phyloP scores from a whole-genome alignment of 2,113 vertebrate species.

The Nannobrachium achirus region DNA sequence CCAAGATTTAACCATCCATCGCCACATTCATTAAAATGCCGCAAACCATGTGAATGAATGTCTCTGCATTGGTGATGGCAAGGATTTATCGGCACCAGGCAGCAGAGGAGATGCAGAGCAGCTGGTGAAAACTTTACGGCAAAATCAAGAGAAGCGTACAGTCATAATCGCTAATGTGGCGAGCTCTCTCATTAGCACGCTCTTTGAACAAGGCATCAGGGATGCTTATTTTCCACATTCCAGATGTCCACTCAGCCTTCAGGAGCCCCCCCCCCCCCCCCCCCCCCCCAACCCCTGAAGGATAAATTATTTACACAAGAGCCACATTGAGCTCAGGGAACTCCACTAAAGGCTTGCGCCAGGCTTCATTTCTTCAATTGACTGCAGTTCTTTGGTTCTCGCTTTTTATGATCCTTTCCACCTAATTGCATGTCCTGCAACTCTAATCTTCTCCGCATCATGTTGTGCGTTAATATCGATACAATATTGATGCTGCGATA shows the following conservation, averaged over 20 bases:
- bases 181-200: conserved; percentile 44
- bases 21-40: too few relatives aligned
- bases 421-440: conserved; percentile 9
- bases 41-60: too few relatives aligned
- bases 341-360: too few relatives aligned
- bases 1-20: too few relatives aligned
- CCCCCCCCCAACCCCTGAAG: neutral
- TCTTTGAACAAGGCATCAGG: conserved; percentile 29
- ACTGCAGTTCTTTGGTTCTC: neutral
- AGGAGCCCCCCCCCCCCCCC: conserved; percentile 11
- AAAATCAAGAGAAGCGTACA: conserved; percentile 36
- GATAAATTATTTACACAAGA: neutral
- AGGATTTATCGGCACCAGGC: too few relatives aligned
- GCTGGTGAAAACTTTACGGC: conserved; percentile 5
- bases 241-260: conserved; percentile 49
- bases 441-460: conserved; percentile 31
- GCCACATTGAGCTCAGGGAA: too few relatives aligned
- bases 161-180: conserved; percentile 36
- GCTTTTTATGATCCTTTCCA: neutral
- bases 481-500: too few relatives aligned
- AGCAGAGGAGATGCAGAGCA: neutral
- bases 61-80: too few relatives aligned
- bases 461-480: too few relatives aligned
- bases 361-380: too few relatives aligned
- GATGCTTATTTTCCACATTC: conserved; percentile 8